Evolutionary conservation across 1,140 invertebrate species (phyloP).

Genomic region (Liolophura sinensis): DNA sequence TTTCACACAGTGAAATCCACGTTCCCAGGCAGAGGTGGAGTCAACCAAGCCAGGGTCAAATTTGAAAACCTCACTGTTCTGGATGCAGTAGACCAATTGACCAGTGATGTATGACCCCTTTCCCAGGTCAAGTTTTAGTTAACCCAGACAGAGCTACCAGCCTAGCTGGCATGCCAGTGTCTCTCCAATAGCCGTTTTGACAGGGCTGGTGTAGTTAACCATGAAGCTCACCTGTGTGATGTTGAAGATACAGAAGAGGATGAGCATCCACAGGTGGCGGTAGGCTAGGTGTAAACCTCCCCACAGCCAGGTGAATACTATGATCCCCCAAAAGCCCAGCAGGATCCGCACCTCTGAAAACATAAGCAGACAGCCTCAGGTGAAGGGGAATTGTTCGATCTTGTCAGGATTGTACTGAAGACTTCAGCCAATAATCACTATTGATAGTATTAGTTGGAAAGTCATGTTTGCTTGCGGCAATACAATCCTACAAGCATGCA

Average conservation of each 20-base stretch:
- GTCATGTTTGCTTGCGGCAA: too few relatives aligned
- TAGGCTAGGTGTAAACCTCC: constrained; percentile 53
- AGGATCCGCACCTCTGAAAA: constrained; percentile 48
- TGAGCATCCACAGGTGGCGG: constrained; percentile 50
- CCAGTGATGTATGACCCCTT: too few relatives aligned
- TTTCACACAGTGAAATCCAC: too few relatives aligned
- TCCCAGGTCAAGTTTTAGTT: too few relatives aligned
- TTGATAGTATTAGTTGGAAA: neutral
- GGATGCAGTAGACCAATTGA: too few relatives aligned
- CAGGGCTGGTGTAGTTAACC: neutral
- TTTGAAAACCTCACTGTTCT: too few relatives aligned
- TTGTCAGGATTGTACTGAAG: neutral
- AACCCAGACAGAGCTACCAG: too few relatives aligned
- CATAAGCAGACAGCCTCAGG: neutral
- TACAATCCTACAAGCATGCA: too few relatives aligned
- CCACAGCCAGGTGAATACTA: constrained; percentile 45
- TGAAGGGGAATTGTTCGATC: neutral
- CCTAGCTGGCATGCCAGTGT: too few relatives aligned
- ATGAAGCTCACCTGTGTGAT: constrained; percentile 35
- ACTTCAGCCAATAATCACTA: neutral
- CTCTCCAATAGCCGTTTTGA: too few relatives aligned
- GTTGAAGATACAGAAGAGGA: constrained; percentile 48
- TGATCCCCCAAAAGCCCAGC: constrained; percentile 40
- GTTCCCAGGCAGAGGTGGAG: too few relatives aligned
- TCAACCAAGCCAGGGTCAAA: neutral